phyloP scores from a whole-genome alignment of 2,888 invertebrate species.

The Unio delphinus region DNA sequence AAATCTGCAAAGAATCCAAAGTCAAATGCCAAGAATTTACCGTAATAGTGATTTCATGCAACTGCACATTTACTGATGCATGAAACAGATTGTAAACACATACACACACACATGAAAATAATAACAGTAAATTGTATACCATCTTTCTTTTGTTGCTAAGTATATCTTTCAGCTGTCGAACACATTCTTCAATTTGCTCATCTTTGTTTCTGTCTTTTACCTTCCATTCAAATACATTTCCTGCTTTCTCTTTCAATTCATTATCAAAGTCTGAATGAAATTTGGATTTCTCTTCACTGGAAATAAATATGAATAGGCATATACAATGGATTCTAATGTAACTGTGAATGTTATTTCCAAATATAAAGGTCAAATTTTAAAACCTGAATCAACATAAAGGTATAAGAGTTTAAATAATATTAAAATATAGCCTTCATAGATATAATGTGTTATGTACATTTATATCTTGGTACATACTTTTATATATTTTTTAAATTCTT shows the following conservation, averaged over 20 bases:
- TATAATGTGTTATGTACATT: too few relatives aligned
- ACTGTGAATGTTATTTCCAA: not conserved
- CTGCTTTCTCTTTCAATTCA: constrained; percentile 39
- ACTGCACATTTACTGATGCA: too few relatives aligned
- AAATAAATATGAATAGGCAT: constrained; percentile 4
- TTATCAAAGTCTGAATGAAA: constrained; percentile 46
- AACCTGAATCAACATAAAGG: not conserved
- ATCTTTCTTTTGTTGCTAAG: constrained; percentile 42
- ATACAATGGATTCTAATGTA: not conserved
- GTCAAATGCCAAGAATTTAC: too few relatives aligned
- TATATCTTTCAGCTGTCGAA: constrained; percentile 45
- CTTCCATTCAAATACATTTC: constrained; percentile 55
- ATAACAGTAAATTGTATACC: too few relatives aligned
- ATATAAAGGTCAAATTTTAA: not conserved
- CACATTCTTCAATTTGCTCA: constrained; percentile 44
- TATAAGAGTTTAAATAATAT: not conserved
- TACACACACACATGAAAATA: too few relatives aligned
- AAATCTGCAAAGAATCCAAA: too few relatives aligned
- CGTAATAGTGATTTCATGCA: too few relatives aligned
- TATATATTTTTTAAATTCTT: too few relatives aligned
- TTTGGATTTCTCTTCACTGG: constrained; percentile 46
- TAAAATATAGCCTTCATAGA: too few relatives aligned
- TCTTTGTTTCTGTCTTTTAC: constrained; percentile 29
- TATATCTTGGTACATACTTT: too few relatives aligned
- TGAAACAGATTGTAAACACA: too few relatives aligned